Percentiles rank a stretch among this genome's conserved stretches.
These are phyloP conservation scores for Hippoglossus hippoglossus DNA, from an alignment of 2,797 vertebrate genomes.

Conservation along the genomic window DNA sequence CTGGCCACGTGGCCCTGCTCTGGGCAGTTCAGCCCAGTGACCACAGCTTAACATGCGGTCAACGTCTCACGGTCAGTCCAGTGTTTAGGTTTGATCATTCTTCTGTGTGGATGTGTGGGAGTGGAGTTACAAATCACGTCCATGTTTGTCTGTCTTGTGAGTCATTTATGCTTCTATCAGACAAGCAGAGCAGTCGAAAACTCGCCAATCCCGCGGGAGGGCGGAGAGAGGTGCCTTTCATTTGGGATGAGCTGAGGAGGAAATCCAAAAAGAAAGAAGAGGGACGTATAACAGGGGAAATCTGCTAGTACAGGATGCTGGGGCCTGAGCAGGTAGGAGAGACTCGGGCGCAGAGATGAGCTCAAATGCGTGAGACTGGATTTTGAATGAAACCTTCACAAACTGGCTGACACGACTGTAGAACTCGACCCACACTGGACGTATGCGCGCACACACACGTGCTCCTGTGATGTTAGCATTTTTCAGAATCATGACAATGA, in stretches of 20 bases:
- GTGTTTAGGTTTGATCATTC: conserved; percentile 73
- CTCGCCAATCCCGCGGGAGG: conserved; percentile 37
- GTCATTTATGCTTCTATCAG: conserved; percentile 76
- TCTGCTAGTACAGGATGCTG: conserved; percentile 34
- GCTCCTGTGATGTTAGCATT: conserved; percentile 72
- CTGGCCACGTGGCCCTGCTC: conserved; percentile 53
- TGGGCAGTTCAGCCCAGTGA: conserved; percentile 64
- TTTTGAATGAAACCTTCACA: conserved; percentile 70
- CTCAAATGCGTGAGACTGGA: conserved; percentile 57
- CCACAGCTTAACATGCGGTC: conserved; percentile 63
- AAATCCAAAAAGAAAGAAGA: conserved; percentile 38
- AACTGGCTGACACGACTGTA: conserved; percentile 78
- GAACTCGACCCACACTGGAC: conserved; percentile 77
- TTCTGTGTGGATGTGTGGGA: conserved; percentile 25
- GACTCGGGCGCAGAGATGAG: conserved; percentile 40
- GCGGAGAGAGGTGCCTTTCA: conserved; percentile 32
- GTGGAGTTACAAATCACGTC: conserved; percentile 43
- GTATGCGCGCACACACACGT: conserved; percentile 57
- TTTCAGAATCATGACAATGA: conserved; percentile 72
- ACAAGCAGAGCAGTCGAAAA: conserved; percentile 70
- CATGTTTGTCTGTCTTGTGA: conserved; percentile 67
- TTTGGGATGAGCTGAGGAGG: conserved; percentile 38
- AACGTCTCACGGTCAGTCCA: conserved; percentile 81
- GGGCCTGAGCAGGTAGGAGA: conserved; percentile 20
- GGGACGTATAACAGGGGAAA: conserved; percentile 30